Evolutionary conservation across 2,797 vertebrate genomes (phyloP).

Genomic region (Hoplostethus mediterraneus): DNA sequence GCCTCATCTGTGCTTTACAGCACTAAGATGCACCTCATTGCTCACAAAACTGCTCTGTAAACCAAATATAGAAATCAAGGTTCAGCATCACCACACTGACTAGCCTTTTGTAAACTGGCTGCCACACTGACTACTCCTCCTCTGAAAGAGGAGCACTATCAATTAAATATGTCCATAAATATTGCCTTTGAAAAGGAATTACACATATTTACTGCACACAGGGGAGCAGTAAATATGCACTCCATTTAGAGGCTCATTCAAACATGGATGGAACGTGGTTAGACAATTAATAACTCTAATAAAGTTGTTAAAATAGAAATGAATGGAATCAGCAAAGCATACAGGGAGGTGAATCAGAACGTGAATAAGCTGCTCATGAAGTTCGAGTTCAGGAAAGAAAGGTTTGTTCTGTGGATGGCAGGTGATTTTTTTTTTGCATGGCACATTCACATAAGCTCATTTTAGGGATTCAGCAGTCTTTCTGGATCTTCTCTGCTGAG

Average conservation of each 20-base stretch:
- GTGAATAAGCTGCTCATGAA: conserved; percentile 28
- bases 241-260: conserved; percentile 39
- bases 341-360: conserved; percentile 29
- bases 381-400: conserved; percentile 42
- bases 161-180: conserved; percentile 46
- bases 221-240: conserved; percentile 18
- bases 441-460: conserved; percentile 53
- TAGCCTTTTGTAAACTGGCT: conserved; percentile 40
- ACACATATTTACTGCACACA: background rate
- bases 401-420: background rate
- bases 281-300: conserved; percentile 15
- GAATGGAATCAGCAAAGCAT: conserved; percentile 46
- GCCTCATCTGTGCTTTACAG: conserved; percentile 26
- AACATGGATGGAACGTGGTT: conserved; percentile 23
- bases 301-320: conserved; percentile 27
- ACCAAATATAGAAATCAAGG: conserved; percentile 42
- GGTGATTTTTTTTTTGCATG: conserved; percentile 23
- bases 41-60: conserved; percentile 43
- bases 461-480: conserved; percentile 33
- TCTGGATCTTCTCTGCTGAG: conserved; percentile 39
- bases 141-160: conserved; percentile 40
- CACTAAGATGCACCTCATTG: conserved; percentile 6
- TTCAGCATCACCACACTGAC: conserved; percentile 24
- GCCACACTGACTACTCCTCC: conserved; percentile 33
- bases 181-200: conserved; percentile 38